Conservation (phyloP, 2,797 vertebrate genomes). For the Sparidentex hasta region DNA sequence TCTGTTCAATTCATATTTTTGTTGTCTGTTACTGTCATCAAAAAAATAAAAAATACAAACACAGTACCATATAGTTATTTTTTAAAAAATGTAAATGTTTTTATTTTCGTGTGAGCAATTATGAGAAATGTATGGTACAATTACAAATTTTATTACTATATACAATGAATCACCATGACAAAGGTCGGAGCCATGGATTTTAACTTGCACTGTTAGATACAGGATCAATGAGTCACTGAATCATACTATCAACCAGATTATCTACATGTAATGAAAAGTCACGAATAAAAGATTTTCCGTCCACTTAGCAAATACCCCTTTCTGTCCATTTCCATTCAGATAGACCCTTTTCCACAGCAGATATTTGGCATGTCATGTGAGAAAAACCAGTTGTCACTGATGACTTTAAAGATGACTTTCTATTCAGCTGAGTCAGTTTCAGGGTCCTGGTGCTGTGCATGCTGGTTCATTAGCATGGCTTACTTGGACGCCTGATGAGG, state of each 20-base stretch:
- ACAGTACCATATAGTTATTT: too few relatives aligned
- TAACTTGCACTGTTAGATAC: too few relatives aligned
- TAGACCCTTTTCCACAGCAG: not conserved
- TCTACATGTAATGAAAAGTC: not conserved
- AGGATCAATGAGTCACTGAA: not conserved
- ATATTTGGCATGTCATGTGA: not conserved
- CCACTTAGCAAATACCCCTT: too few relatives aligned
- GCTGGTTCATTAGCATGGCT: not conserved
- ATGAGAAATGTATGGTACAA: not conserved
- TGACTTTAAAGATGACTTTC: too few relatives aligned
- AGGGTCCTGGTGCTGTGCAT: not conserved
- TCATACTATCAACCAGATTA: not conserved
- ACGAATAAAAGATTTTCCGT: too few relatives aligned
- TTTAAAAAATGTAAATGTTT: not conserved
- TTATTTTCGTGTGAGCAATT: conserved; percentile 8
- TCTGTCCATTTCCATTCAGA: too few relatives aligned
- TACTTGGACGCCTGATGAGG: not conserved
- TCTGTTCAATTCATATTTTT: too few relatives aligned
- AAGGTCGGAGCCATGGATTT: too few relatives aligned
- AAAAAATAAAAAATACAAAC: too few relatives aligned
- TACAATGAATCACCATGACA: conserved; percentile 1
- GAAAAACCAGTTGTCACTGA: not conserved
- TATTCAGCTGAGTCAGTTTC: not conserved
- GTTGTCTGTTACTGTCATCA: too few relatives aligned
- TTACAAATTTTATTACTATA: conserved; percentile 12